phyloP scores from a whole-genome alignment of 2,113 vertebrate genomes.

The Hydrochoerus hydrochaeris region DNA sequence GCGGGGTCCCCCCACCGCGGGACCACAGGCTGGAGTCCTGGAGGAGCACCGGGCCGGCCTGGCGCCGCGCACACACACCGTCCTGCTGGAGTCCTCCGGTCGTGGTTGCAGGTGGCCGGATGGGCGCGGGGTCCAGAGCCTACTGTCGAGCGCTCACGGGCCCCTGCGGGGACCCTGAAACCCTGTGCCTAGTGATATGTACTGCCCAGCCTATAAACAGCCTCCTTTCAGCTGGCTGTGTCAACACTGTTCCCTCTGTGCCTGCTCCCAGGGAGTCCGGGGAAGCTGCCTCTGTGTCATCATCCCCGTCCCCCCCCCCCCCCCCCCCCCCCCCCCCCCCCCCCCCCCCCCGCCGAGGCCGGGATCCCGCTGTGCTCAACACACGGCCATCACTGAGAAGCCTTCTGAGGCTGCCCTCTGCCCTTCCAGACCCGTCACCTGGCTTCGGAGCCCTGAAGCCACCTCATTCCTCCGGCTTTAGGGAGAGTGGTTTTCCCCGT shows the following conservation, averaged over 20 bases:
- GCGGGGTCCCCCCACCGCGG: background rate
- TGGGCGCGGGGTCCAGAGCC: background rate
- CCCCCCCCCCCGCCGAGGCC: background rate
- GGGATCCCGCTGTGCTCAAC: background rate
- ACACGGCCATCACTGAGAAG: background rate
- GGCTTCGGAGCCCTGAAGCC: background rate
- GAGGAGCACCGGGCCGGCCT: background rate
- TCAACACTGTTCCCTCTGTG: background rate
- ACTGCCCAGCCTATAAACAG: conserved; percentile 64
- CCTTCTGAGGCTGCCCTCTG: background rate
- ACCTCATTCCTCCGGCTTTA: background rate
- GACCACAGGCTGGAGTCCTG: background rate
- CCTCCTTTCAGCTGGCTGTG: background rate
- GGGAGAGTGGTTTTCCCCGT: background rate
- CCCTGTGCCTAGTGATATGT: background rate
- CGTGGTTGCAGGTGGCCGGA: background rate
- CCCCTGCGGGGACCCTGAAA: background rate
- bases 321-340: background rate
- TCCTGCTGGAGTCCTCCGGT: background rate
- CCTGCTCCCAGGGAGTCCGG: background rate
- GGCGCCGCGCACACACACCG: accelerated
- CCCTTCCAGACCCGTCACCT: background rate
- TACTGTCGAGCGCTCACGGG: background rate
- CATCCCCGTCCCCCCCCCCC: background rate
- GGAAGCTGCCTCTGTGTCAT: background rate